Percentiles rank a stretch among this genome's conserved stretches.
Conservation (phyloP, 2,888 invertebrate genomes). For the Epinotia ramella region DNA sequence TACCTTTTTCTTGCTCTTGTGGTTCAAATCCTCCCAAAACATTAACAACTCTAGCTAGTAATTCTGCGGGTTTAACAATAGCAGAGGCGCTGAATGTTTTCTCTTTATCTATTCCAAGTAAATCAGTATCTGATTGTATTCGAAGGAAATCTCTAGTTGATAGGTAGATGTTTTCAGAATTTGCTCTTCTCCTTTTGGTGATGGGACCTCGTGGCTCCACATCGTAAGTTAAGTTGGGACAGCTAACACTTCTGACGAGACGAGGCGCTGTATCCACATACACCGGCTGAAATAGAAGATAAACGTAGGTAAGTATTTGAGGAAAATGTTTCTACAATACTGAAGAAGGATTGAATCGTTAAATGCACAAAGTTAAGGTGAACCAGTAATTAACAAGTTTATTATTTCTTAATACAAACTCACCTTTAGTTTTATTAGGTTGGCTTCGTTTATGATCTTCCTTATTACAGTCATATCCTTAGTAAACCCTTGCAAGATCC, state of each 20-base stretch:
- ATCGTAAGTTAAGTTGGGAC: constrained; percentile 90
- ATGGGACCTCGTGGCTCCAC: constrained; percentile 80
- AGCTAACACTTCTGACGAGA: constrained; percentile 86
- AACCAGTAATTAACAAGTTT: constrained; percentile 19
- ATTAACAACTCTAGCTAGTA: constrained; percentile 91
- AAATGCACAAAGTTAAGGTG: constrained; percentile 17
- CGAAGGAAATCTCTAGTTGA: constrained; percentile 83
- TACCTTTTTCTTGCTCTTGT: constrained; percentile 81
- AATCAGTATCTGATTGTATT: constrained; percentile 92
- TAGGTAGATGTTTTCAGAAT: constrained; percentile 86
- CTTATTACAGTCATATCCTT: constrained; percentile 90
- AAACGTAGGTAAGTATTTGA: background rate
- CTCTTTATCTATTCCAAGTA: constrained; percentile 91
- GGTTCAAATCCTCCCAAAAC: constrained; percentile 88
- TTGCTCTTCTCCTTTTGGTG: constrained; percentile 85
- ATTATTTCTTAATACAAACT: constrained; percentile 47
- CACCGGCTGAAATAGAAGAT: constrained; percentile 86
- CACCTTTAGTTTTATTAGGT: constrained; percentile 93
- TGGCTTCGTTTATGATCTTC: constrained; percentile 92
- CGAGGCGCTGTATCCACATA: constrained; percentile 87
- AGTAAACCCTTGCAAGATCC: constrained; percentile 90
- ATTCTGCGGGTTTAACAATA: constrained; percentile 90
- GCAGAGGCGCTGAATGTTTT: constrained; percentile 90
- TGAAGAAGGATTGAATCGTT: background rate
- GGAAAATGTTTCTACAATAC: background rate